Percentiles rank a stretch among this genome's conserved stretches.
Conservation (phyloP, 2,113 vertebrate genomes). For the Scomber scombrus region DNA sequence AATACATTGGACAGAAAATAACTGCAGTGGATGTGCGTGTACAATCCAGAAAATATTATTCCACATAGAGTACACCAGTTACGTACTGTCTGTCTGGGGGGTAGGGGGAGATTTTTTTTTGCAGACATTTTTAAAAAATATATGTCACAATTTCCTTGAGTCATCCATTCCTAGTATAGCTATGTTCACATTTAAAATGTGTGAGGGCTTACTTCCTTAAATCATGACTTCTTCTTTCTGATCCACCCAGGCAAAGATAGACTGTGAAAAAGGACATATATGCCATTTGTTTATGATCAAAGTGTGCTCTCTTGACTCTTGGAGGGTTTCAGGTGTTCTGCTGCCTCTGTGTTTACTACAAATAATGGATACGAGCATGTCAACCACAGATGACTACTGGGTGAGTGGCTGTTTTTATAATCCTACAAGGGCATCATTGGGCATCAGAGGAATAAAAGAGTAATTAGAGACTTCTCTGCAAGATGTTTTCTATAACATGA, state of each 20-base stretch:
- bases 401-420: conserved; percentile 58
- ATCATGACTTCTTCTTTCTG: conserved; percentile 74
- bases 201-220: conserved; percentile 70
- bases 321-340: conserved; percentile 39
- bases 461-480: too few relatives aligned
- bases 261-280: conserved; percentile 19
- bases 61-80: conserved; percentile 12
- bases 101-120: not conserved
- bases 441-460: too few relatives aligned
- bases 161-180: conserved; percentile 59
- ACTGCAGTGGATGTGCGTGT: not conserved
- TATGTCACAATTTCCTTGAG: conserved; percentile 64
- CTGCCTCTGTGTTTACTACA: conserved; percentile 22
- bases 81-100: conserved; percentile 40
- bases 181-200: conserved; percentile 42
- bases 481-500: not conserved
- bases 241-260: not conserved
- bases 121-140: conserved; percentile 46
- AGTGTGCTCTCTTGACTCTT: conserved; percentile 30
- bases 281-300: conserved; percentile 14
- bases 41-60: conserved; percentile 35
- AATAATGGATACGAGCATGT: conserved; percentile 33
- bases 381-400: conserved; percentile 33
- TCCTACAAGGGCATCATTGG: too few relatives aligned
- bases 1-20: not conserved